Evolutionary conservation across 2,888 invertebrate species (phyloP).

Genomic region (Himalopsyche tibetana): DNA sequence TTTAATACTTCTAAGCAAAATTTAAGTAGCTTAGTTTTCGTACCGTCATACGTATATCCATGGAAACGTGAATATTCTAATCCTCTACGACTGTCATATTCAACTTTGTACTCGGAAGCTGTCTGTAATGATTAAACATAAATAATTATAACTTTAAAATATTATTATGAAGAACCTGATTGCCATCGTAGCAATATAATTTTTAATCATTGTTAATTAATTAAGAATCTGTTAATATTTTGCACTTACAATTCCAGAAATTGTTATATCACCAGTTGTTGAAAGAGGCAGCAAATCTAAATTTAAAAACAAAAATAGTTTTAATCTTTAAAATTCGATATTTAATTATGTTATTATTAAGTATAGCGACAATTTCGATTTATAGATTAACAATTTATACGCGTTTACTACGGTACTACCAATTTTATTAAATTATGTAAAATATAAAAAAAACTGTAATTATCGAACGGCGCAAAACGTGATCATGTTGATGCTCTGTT

Average conservation of each 20-base stretch:
- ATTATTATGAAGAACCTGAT: neutral
- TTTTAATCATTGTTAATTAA: neutral
- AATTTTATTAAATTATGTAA: too few relatives aligned
- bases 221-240: neutral
- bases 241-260: constrained; percentile 90
- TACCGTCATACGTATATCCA: constrained; percentile 98
- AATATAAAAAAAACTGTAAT: too few relatives aligned
- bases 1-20: too few relatives aligned
- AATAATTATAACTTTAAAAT: neutral
- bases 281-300: constrained; percentile 89
- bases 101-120: constrained; percentile 89
- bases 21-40: constrained; percentile 54
- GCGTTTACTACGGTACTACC: too few relatives aligned
- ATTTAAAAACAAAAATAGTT: constrained; percentile 39
- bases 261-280: constrained; percentile 90
- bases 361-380: too few relatives aligned
- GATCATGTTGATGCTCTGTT: too few relatives aligned
- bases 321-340: too few relatives aligned
- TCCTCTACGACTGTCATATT: constrained; percentile 89
- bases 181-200: too few relatives aligned
- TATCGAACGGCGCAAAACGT: too few relatives aligned
- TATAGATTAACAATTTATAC: too few relatives aligned
- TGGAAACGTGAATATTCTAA: constrained; percentile 94
- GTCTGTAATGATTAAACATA: constrained; percentile 79
- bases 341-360: too few relatives aligned